Evolutionary conservation across 2,888 invertebrate species (phyloP).

Genomic region (Drosophila siamana): DNA sequence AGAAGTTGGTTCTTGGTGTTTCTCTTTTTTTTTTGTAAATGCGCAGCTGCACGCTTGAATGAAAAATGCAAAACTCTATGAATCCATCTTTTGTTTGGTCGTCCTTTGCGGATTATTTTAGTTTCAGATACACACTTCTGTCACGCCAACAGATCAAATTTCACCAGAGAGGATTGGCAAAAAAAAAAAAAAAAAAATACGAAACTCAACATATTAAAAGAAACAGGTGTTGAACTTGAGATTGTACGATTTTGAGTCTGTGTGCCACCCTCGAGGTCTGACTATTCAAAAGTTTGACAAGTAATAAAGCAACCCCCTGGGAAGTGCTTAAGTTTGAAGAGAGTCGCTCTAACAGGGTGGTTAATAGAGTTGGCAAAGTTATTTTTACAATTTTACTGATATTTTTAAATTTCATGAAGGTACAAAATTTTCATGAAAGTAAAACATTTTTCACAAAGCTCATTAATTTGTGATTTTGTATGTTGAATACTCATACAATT

Average conservation of each 20-base stretch:
- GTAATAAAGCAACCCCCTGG: conserved; percentile 62
- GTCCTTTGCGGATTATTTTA: conserved; percentile 47
- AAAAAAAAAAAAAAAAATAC: conserved; percentile 2
- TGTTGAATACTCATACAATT: too few relatives aligned
- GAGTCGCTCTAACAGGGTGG: conserved; percentile 37
- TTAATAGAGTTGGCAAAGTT: background rate
- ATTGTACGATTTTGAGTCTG: conserved; percentile 7
- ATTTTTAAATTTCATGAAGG: too few relatives aligned
- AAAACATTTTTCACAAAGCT: too few relatives aligned
- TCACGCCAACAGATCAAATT: conserved; percentile 53
- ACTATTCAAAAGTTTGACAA: conserved; percentile 55
- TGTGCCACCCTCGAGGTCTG: conserved; percentile 39
- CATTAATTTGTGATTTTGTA: too few relatives aligned
- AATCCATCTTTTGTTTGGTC: conserved; percentile 44
- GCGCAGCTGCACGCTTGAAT: conserved; percentile 22
- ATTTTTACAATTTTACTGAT: too few relatives aligned
- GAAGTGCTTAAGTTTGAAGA: conserved; percentile 52
- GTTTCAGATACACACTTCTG: conserved; percentile 41
- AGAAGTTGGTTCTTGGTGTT: conserved; percentile 43
- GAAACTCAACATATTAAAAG: background rate
- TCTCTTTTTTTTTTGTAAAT: conserved; percentile 33
- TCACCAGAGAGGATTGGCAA: conserved; percentile 36
- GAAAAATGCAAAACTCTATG: conserved; percentile 49
- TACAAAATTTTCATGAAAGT: too few relatives aligned
- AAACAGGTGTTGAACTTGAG: conserved; percentile 46